These are phyloP conservation scores for Spheniscus mendiculus DNA, from an alignment of 2,113 vertebrate species.

Conservation along the genomic window DNA sequence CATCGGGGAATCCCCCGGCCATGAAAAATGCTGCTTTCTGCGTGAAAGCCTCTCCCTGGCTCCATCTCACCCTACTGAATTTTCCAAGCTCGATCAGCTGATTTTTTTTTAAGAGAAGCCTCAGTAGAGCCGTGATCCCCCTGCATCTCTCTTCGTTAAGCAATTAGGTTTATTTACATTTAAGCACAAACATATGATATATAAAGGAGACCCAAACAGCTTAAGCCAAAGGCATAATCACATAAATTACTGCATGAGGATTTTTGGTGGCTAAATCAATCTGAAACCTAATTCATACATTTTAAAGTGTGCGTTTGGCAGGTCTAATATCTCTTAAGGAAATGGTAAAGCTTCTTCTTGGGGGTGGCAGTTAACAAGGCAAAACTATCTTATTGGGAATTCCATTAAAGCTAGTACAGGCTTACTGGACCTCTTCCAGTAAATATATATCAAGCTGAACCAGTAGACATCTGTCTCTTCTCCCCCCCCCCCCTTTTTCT, in stretches of 20 bases:
- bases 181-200: not conserved
- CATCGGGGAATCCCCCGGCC: fast-evolving
- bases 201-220: not conserved
- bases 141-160: not conserved
- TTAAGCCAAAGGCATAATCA: not conserved
- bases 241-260: not conserved
- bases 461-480: not conserved
- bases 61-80: not conserved
- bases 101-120: not conserved
- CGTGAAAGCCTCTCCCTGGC: not conserved
- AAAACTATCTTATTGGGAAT: constrained; percentile 7
- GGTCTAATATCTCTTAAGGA: not conserved
- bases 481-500: not conserved
- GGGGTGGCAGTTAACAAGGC: not conserved
- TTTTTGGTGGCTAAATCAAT: not conserved
- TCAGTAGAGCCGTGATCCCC: not conserved
- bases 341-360: not conserved
- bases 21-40: not conserved
- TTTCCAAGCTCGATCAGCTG: not conserved
- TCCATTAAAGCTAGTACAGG: not conserved
- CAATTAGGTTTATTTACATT: not conserved
- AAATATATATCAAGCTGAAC: not conserved
- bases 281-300: not conserved
- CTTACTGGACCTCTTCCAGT: not conserved
- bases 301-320: not conserved